phyloP scores from a whole-genome alignment of 2,113 vertebrate genomes.

The Calidris pygmaea region DNA sequence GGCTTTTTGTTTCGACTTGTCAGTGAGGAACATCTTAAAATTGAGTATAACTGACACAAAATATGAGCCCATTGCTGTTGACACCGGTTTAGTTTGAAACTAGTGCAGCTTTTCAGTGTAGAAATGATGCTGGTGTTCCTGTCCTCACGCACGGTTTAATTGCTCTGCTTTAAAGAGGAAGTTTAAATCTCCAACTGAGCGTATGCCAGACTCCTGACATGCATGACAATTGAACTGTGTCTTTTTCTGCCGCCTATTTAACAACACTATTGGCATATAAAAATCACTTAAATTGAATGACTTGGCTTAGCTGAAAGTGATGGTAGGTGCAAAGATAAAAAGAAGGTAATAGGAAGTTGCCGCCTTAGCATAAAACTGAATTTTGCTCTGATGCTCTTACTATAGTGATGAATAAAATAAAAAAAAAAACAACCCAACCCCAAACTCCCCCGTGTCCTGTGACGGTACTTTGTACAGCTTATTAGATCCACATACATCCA shows the following conservation, averaged over 20 bases:
- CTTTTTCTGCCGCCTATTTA: conserved; percentile 45
- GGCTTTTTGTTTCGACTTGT: conserved; percentile 1
- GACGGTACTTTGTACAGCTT: background rate
- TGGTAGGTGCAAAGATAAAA: conserved; percentile 9
- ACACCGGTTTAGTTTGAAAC: background rate
- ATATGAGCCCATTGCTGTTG: background rate
- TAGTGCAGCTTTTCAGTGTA: background rate
- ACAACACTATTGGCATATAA: conserved; percentile 38
- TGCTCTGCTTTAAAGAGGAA: conserved; percentile 47
- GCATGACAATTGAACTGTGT: conserved; percentile 60
- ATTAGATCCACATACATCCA: background rate
- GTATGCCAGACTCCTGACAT: conserved; percentile 37
- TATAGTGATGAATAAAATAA: background rate
- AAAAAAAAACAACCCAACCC: too few relatives aligned
- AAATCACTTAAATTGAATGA: background rate
- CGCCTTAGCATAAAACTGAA: background rate
- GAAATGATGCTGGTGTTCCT: background rate
- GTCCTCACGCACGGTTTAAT: conserved; percentile 13
- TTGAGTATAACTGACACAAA: background rate
- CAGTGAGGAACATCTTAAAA: conserved; percentile 12
- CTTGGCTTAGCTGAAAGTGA: background rate
- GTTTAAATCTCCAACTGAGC: conserved; percentile 49
- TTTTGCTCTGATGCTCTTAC: background rate
- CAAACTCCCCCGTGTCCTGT: background rate
- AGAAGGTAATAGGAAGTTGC: background rate